phyloP scores from a whole-genome alignment of 2,888 invertebrate species.

The Acanthosoma haemorrhoidale region DNA sequence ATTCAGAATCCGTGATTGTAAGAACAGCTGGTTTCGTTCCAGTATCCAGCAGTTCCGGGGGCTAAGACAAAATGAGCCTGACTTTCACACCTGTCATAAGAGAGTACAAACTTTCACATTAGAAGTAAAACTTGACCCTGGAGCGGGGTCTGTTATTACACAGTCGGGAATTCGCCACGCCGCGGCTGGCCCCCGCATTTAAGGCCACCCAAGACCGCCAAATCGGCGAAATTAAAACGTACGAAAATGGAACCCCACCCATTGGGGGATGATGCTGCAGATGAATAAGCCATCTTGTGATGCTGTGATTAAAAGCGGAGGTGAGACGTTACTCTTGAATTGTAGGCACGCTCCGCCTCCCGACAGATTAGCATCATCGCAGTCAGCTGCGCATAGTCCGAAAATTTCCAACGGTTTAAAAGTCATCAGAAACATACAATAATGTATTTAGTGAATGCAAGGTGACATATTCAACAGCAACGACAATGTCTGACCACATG shows the following conservation, averaged over 20 bases:
- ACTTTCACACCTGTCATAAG: conserved; percentile 7
- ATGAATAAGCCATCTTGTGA: not conserved
- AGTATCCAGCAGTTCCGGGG: too few species aligned
- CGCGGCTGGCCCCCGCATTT: not conserved
- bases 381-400: too few species aligned
- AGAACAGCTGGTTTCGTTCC: too few species aligned
- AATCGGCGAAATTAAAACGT: not conserved
- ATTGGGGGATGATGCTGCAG: not conserved
- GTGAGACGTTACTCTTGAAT: conserved; percentile 2
- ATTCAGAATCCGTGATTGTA: too few species aligned
- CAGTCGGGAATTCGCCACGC: not conserved
- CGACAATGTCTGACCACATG: too few species aligned
- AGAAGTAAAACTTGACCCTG: conserved; percentile 11
- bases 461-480: too few species aligned
- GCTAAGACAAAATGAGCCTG: not conserved
- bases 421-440: too few species aligned
- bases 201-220: not conserved
- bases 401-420: too few species aligned
- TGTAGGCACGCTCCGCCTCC: not conserved
- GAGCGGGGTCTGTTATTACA: not conserved
- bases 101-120: conserved; percentile 13
- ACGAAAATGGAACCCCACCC: not conserved
- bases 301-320: not conserved
- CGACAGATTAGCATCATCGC: not conserved
- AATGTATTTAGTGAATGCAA: too few species aligned